Evolutionary conservation across 2,888 invertebrate species (phyloP), one percentile per base, ranked within the genome.

Genomic region (Synergus gifuensis): DNA sequence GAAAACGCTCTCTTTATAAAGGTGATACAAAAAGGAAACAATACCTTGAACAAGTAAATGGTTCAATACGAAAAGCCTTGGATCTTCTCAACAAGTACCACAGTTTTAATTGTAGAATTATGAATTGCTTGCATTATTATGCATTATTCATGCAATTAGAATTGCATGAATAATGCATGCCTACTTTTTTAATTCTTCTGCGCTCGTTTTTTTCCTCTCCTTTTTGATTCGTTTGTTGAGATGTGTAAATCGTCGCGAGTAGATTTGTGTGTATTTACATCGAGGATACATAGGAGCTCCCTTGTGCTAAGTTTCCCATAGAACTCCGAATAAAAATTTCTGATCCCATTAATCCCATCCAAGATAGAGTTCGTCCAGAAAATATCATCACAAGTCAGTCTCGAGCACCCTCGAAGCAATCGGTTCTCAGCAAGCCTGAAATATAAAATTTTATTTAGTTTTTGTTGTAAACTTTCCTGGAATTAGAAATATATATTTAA

Each of bases 391-490:
- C 85, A 88, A 85, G 78, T 88, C 87, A 82, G 86, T 88, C 86
- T 87, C 88, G 84, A 87, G 87, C 84, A 86, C 86, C 86, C 85
- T 84, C 85, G 87, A 87, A 83, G 85, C 86, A 83, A 86, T 83
- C 84, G 79, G 84, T 80, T 84, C 87, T 89, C 89, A 89, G 89
- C 89, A 90, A 81, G 89, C 89, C 89, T 89, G 85, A 40, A 88
- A 87, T 73, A 79, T 82, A 60, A 82, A 73, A 79, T 58, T 58
- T 58, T 8, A 3, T 58, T 58, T 18, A 58, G 18, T 58, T 18
- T 58, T 18, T 18, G 1, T 58, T 2, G 18, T 18, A 58, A 18
- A 58, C 9, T 18, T 58, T 8, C 3, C 11, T 11, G n/a, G 9
- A 18, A 58, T 18, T 18, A 9, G 18, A 1, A 18, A 58, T 18